Percentiles rank a stretch among this genome's conserved stretches.
Evolutionary conservation across 2,888 invertebrate genomes (phyloP).

Genomic region (Gari tellinella): DNA sequence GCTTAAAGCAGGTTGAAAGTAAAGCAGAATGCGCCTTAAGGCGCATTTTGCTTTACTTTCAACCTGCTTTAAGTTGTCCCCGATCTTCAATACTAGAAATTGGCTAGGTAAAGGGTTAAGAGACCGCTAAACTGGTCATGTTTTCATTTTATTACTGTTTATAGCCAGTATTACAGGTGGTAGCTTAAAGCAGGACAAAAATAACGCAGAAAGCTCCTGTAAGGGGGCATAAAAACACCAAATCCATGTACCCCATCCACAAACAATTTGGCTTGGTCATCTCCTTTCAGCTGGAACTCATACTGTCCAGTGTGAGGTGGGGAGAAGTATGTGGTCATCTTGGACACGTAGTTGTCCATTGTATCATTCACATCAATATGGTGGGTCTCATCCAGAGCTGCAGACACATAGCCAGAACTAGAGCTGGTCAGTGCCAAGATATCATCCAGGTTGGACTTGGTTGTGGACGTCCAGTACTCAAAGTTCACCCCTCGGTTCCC

Average conservation of each 20-base stretch:
- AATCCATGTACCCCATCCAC: conserved; percentile 46
- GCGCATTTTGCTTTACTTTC: too few relatives aligned
- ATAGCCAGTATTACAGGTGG: too few relatives aligned
- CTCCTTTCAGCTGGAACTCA: conserved; percentile 63
- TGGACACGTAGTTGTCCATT: conserved; percentile 58
- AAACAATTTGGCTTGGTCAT: conserved; percentile 68
- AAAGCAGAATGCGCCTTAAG: too few relatives aligned
- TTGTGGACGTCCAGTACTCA: conserved; percentile 62
- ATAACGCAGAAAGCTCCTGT: too few relatives aligned
- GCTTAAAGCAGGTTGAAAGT: too few relatives aligned
- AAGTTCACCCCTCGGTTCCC: conserved; percentile 70
- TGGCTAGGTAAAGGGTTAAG: too few relatives aligned
- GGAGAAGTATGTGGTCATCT: conserved; percentile 68
- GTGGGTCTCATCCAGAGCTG: conserved; percentile 57
- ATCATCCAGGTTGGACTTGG: conserved; percentile 28
- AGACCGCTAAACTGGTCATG: too few relatives aligned
- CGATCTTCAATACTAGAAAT: too few relatives aligned
- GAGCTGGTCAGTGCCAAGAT: conserved; percentile 31
- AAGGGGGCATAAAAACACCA: too few relatives aligned
- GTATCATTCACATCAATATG: conserved; percentile 36
- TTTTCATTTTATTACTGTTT: too few relatives aligned
- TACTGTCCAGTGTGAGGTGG: conserved; percentile 70
- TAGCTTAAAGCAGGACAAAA: too few relatives aligned
- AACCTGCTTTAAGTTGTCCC: too few relatives aligned
- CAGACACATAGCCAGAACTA: conserved; percentile 48